Percentiles rank a stretch among this genome's conserved stretches.
Conservation (phyloP, 2,797 vertebrate genomes). For the Cryptoprocta ferox region DNA sequence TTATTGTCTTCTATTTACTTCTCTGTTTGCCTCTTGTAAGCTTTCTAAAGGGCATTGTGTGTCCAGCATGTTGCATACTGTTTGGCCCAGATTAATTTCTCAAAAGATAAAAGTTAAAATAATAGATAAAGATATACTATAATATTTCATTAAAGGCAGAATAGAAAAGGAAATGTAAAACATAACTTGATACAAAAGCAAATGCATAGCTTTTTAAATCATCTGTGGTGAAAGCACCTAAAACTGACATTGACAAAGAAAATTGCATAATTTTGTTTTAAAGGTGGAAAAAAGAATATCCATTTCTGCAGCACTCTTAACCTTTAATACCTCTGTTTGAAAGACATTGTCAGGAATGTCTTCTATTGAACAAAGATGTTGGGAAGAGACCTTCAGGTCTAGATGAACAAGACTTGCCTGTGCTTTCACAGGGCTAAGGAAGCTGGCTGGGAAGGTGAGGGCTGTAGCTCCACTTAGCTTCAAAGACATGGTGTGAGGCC, state of each 20-base stretch:
- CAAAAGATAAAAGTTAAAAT: background rate
- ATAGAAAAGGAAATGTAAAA: background rate
- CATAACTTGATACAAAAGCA: background rate
- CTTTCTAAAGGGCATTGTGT: background rate
- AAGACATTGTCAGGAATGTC: background rate
- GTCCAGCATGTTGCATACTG: background rate
- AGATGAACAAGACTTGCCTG: background rate
- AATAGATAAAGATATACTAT: background rate
- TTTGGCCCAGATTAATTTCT: background rate
- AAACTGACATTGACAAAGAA: background rate
- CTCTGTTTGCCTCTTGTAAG: background rate
- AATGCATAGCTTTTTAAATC: background rate
- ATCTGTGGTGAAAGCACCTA: background rate
- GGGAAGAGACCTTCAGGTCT: background rate
- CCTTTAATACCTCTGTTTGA: background rate
- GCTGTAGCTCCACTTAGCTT: background rate
- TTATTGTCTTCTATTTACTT: background rate
- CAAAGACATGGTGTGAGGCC: background rate
- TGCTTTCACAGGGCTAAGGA: background rate
- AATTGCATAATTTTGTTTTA: background rate
- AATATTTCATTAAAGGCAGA: background rate
- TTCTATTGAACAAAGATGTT: background rate
- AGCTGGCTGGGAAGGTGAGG: background rate
- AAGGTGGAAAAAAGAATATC: background rate
- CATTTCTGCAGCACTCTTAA: background rate